phyloP scores from a whole-genome alignment of 2,113 vertebrate species.

The Typhlomys cinereus region DNA sequence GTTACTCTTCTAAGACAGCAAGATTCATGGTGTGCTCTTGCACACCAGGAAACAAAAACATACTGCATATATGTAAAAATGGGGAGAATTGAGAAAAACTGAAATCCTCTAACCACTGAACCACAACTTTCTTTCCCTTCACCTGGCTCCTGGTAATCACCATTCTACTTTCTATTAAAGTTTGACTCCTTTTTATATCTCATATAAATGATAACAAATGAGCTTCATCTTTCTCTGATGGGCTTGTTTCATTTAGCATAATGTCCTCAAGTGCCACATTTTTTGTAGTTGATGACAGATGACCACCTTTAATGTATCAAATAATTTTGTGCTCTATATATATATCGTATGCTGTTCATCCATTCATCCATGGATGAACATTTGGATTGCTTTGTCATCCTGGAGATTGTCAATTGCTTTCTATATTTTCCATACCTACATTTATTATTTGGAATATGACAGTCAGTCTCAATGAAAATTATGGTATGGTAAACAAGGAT shows the following conservation, averaged over 20 bases:
- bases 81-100: neutral
- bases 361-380: neutral
- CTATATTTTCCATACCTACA: neutral
- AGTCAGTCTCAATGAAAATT: conserved; percentile 8
- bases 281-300: neutral
- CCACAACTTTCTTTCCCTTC: no score
- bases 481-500: conserved; percentile 2
- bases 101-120: no score
- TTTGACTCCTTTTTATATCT: no score
- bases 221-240: no score
- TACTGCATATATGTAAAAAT: neutral
- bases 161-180: no score
- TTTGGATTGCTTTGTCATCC: neutral
- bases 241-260: no score
- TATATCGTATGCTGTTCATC: neutral
- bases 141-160: no score
- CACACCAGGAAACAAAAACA: neutral
- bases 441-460: neutral
- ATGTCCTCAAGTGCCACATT: no score
- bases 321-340: neutral
- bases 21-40: neutral
- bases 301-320: neutral
- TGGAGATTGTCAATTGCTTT: neutral
- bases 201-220: no score
- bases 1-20: no score